Base-by-base conservation (phyloP, 2,888 invertebrate species). In the Schizaphis graminum region DNA sequence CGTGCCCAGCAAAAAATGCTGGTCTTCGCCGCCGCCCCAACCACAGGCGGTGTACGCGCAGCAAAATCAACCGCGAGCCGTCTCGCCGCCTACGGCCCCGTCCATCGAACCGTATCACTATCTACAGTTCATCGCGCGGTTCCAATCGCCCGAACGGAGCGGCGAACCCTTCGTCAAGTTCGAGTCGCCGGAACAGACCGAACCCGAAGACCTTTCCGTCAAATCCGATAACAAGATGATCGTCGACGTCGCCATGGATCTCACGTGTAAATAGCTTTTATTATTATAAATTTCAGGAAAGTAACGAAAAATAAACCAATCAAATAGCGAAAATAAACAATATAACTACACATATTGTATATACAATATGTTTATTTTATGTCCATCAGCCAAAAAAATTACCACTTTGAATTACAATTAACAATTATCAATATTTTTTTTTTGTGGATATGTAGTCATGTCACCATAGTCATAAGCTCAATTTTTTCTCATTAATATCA, bases 201-300 rank as follows among this genome's bases (percentile, higher is more conserved):
- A 98, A 96, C 98, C 98, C 16, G 98, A 98, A 96, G 98, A 98
- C 96, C 96, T 98, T 95, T 98, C 98, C 94, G 97, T 98, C 97
- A 97, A 96, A 89, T 8, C 93, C 44, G 35, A 49, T 16, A 44
- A 77, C 61, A 41, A 44, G 13, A 89, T 85, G 85, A 93, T 93
- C n/a, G 47, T 84, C 56, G 89, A 89, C n/a, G 24, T 93, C 0
- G 94, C 94, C 67, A 94, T 94, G 90, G 94, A 94, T 86, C 94
- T 94, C 90, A 94, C 94, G 28, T 94, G 94, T 94, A 94, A 94
- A 91, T 94, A 94, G 86, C 24, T 61, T 91, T 53, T 35, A 57
- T 91, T 35, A 47, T 7, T 11, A 26, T 11, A n/a, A n/a, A 86
- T 35, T 16, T 56, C 88, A 53, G 11, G 10, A 53, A 7, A 53